These are phyloP conservation scores for Aramus guarauna DNA, from an alignment of 2,113 vertebrate species.

Conservation along the genomic window DNA sequence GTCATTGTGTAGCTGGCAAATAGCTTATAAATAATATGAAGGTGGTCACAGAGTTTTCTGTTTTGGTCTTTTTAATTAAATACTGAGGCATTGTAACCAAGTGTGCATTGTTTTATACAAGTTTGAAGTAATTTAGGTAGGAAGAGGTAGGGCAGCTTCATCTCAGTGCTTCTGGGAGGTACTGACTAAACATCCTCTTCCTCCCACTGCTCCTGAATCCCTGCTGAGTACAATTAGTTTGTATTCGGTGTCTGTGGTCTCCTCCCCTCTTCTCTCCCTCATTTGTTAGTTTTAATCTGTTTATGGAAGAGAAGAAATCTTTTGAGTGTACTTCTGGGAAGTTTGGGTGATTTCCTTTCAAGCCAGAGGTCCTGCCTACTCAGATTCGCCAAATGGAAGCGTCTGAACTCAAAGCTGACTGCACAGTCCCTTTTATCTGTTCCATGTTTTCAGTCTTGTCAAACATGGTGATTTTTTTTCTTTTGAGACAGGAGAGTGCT, in stretches of 20 bases:
- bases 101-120: neutral
- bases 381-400: neutral
- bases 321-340: neutral
- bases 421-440: neutral
- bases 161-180: neutral
- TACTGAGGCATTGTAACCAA: neutral
- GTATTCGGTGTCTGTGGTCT: neutral
- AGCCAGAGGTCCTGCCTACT: neutral
- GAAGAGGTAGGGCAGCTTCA: conserved; percentile 26
- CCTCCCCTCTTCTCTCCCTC: neutral
- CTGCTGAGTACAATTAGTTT: conserved; percentile 7
- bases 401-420: neutral
- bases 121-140: neutral
- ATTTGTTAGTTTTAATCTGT: neutral
- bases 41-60: neutral
- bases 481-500: neutral
- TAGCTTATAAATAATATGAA: neutral
- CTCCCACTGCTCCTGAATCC: neutral
- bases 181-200: conserved; percentile 50
- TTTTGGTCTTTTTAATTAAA: neutral
- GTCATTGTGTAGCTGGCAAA: neutral
- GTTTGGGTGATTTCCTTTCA: neutral
- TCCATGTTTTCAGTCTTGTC: neutral
- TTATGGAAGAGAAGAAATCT: neutral
- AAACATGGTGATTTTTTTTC: too few relatives aligned